Evolutionary conservation across 2,113 vertebrate species (phyloP).

Genomic region (Erythrocebus patas): DNA sequence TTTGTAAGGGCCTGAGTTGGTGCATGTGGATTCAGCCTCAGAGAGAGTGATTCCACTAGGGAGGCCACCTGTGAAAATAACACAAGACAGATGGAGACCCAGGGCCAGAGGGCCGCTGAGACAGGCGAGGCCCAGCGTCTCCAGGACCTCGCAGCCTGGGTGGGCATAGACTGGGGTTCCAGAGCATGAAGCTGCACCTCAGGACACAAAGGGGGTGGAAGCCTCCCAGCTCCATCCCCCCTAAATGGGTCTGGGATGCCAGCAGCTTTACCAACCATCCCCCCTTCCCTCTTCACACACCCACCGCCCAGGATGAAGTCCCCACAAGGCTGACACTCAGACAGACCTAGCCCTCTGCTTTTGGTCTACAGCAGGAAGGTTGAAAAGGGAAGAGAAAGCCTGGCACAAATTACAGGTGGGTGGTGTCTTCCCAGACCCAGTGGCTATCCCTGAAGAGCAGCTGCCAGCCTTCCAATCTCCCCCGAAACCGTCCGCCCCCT

Average conservation of each 20-base stretch:
- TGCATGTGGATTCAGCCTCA: rapidly evolving
- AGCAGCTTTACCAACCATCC: not conserved
- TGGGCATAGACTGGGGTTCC: not conserved
- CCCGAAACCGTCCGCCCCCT: not conserved
- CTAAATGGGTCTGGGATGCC: not conserved
- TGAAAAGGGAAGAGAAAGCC: not conserved
- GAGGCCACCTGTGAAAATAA: not conserved
- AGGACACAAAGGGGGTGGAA: rapidly evolving
- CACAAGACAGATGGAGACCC: not conserved
- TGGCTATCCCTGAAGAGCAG: not conserved
- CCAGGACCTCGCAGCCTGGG: not conserved
- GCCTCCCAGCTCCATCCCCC: not conserved
- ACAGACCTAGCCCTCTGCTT: not conserved
- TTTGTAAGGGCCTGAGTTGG: not conserved
- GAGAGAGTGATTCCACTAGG: not conserved
- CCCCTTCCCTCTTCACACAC: not conserved
- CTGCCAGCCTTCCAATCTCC: not conserved
- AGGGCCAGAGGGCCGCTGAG: not conserved
- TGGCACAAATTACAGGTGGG: not conserved
- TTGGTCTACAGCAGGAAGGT: not conserved
- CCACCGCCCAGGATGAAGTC: not conserved
- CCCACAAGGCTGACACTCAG: not conserved
- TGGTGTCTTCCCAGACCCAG: not conserved
- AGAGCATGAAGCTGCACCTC: not conserved
- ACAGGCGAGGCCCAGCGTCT: not conserved